Base-by-base conservation (phyloP, 1,140 invertebrate species). In the Drosophila ficusphila region DNA sequence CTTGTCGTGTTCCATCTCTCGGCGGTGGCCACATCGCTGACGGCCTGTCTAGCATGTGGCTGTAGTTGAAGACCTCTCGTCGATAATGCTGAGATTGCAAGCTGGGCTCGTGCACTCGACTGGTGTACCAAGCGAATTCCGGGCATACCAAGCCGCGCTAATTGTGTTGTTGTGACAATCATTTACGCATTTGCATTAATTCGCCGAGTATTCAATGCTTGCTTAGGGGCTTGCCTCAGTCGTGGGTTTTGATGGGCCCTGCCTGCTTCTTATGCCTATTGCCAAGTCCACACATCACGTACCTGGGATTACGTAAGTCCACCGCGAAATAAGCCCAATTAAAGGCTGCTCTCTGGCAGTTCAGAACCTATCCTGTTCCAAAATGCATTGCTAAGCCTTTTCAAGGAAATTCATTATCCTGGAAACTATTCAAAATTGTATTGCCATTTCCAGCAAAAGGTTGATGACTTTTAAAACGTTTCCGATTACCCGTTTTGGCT, bases 171-270 rank as follows among this genome's bases (percentile, higher is more conserved):
- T 73, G 47, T 54, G 48, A 65, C 72, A 79, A 79, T 75, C 75
- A 75, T 70, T 54, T 79, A 79, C 52, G 58, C 71, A 71, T 71
- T 79, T 76, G 76, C 76, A 76, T 71, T 71, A 33, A 70, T 75
- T 79, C 72, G 38, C 29, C 47, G 11, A 25, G 27, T 19, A 12
- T 62, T 56, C 73, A n/a, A 25, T 25, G 16, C 21, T 11, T 8
- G n/a, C 47, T 2, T 8, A 7, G 1, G n/a, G 12, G 7, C 4
- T 21, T 34, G 19, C 14, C 47, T 67, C 29, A 56, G 21, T 21
- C 6, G 3, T 11, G 42, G 36, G 25, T 44, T 44, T 49, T 68
- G 27, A 29, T 16, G 25, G 33, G 19, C 49, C 14, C 21, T 34
- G 42, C 27, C 36, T 4, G 58, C 18, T 41, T 54, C 48, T 21